Evolutionary conservation across 2,113 vertebrate species (phyloP), one percentile per base, ranked within the genome.

Genomic region (Ellobius talpinus): DNA sequence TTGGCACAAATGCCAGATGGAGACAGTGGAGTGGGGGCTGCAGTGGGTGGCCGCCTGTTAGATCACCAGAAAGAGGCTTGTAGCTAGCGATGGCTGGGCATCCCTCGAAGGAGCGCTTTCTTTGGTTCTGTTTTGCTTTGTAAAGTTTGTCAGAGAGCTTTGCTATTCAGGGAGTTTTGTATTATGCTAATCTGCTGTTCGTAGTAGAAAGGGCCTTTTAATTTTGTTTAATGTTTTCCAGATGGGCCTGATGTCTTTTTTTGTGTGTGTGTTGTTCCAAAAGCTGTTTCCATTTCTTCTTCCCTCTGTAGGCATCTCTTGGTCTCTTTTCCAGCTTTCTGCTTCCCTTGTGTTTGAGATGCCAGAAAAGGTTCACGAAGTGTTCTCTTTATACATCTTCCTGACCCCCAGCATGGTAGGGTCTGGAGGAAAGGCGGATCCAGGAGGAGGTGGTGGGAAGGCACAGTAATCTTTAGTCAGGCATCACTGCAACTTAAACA

Each of bases 141-240:
- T 95, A 81, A 24, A 66, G 17, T 89, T 93, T 82, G 70, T 61
- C 55, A 5, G 70, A 95, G 79, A 96, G 52, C 33, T 89, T 92
- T 91, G 92, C 73, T 96, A 42, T 89, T 95, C 36, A 31, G 87
- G 85, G 82, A 97, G 58, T 82, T 94, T 96, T 88, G 39, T 87
- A 14, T 88, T 96, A 93, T 92, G 77, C 33, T 95, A 45, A 88
- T 97, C 72, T 93, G 65, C 47, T 91, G 82, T 81, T 88, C 36
- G 1, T 68, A 31, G 68, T 91, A 74, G 89, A 76, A 93, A 93
- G 42, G 42, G 13, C 24, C 58, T 92, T 97, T 98, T 95, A 96
- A 47, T 95, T 96, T 93, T 96, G 73, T 93, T 87, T 61, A 95
- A 87, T 96, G 31, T 14, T 91, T 97, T 96, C 93, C 96, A 95